Evolutionary conservation across 2,888 invertebrate genomes (phyloP), one percentile per base, ranked within the genome.

Genomic region (Meandrusa payeni): DNA sequence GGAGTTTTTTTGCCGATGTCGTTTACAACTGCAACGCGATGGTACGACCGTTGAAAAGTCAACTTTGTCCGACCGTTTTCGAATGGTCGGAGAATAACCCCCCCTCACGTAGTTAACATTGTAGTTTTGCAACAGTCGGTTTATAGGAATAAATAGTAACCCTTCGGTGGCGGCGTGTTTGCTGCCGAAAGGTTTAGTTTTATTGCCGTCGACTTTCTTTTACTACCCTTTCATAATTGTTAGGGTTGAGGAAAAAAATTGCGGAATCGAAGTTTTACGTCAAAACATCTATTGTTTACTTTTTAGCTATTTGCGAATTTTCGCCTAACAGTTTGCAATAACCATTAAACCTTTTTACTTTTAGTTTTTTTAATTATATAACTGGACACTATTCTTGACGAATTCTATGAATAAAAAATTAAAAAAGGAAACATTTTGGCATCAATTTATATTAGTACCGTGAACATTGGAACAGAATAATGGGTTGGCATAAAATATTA

Each of bases 151-250:
- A 78, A 75, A 78, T 70, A 74, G 71, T 75, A 83, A 85, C 86
- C 86, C 86, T 82, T 83, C 83, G 76, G 76, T 73, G 59, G 76
- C 74, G 72, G 75, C 54, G 64, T 69, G 65, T 72, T 76, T 71
- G 76, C 77, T 69, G 78, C 77, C 76, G 78, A 82, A 79, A 79
- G 82, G 83, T 80, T 86, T 82, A 83, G 66, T 78, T 85, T 86
- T 86, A 83, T 82, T 76, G 71, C 74, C 64, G 56, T 59, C 61
- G 64, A 78, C 80, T 83, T 81, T 83, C 78, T 82, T 78, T 69
- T 71, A 69, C 63, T 66, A 77, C 75, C 79, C 81, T 73, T 78
- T 78, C 75, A 76, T 81, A 80, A 83, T 79, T 77, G 82, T 67
- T 59, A 72, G 69, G 75, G 73, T 76, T 73, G 67, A 58, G 56